These are phyloP conservation scores for Odocoileus virginianus DNA, from an alignment of 2,113 vertebrate genomes.

Conservation along the genomic window DNA sequence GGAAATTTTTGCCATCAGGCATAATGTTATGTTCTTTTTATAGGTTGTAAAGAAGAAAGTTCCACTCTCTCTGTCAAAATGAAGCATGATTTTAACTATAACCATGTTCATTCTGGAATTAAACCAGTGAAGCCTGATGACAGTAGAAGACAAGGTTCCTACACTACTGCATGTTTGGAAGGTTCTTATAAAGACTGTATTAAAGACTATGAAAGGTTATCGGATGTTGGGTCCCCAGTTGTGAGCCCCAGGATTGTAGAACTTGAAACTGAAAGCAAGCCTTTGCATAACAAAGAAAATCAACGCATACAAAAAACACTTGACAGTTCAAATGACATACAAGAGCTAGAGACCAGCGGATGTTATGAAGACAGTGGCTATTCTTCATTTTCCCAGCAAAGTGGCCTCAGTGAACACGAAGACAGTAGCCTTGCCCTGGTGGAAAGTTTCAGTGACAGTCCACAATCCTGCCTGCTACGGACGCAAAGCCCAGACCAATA, in stretches of 20 bases:
- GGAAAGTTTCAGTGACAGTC: conserved; percentile 70
- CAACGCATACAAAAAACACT: conserved; percentile 49
- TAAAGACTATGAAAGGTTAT: conserved; percentile 64
- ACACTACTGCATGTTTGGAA: conserved; percentile 50
- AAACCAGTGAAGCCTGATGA: conserved; percentile 61
- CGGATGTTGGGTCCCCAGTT: conserved; percentile 43
- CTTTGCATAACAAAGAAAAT: conserved; percentile 84
- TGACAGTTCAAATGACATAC: conserved; percentile 60
- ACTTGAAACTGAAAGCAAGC: conserved; percentile 69
- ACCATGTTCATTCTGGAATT: conserved; percentile 37
- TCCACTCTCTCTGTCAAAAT: conserved; percentile 69
- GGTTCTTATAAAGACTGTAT: conserved; percentile 69
- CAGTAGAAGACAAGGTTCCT: conserved; percentile 61
- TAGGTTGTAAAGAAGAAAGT: conserved; percentile 69
- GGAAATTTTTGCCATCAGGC: neutral
- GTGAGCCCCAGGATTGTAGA: conserved; percentile 36
- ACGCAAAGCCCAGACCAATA: conserved; percentile 60
- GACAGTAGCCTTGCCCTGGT: conserved; percentile 70
- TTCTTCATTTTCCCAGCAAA: conserved; percentile 76
- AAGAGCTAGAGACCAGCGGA: conserved; percentile 68
- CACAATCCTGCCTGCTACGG: conserved; percentile 59
- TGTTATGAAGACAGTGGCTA: conserved; percentile 83
- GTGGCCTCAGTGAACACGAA: conserved; percentile 68
- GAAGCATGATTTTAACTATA: conserved; percentile 75
- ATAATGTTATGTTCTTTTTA: conserved; percentile 37